Conservation (phyloP, 1,140 invertebrate species). For the Lordiphosa collinella region DNA sequence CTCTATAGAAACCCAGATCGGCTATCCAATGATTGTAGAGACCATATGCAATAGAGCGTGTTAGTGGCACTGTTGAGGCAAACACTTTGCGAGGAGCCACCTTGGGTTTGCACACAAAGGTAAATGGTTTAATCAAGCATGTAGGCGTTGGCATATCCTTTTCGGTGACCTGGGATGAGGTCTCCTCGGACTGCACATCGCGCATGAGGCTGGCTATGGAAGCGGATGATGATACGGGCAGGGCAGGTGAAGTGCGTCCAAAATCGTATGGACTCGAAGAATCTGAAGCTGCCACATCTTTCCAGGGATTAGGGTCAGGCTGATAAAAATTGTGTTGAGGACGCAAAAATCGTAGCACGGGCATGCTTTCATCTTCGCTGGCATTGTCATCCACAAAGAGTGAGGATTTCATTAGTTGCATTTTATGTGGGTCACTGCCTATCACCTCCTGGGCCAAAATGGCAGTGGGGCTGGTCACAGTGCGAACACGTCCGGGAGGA, state of each 20-base stretch:
- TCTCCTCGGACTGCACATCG: conserved; percentile 49
- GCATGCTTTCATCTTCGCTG: conserved; percentile 38
- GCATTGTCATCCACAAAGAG: conserved; percentile 80
- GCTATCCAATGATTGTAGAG: conserved; percentile 82
- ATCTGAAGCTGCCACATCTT: conserved; percentile 48
- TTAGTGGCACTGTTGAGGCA: conserved; percentile 79
- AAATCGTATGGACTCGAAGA: conserved; percentile 61
- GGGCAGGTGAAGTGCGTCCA: conserved; percentile 31
- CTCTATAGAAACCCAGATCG: conserved; percentile 85
- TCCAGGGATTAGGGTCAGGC: conserved; percentile 25
- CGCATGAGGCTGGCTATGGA: conserved; percentile 57
- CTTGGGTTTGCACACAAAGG: conserved; percentile 60
- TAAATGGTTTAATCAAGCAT: conserved; percentile 26
- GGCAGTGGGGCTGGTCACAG: conserved; percentile 80
- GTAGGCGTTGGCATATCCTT: conserved; percentile 3
- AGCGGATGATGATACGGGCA: conserved; percentile 51
- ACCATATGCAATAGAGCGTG: conserved; percentile 79
- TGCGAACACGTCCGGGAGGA: conserved; percentile 6
- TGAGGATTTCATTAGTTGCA: conserved; percentile 93
- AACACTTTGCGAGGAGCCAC: conserved; percentile 79
- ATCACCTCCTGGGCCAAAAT: conserved; percentile 81
- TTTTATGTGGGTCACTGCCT: conserved; percentile 84
- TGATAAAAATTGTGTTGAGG: conserved; percentile 11
- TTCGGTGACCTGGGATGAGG: conserved; percentile 44
- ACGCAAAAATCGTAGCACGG: neutral